These are phyloP conservation scores for Mastigias papua DNA, from an alignment of 30 jellyfish, hydroid and myxozoan genomes.

Conservation along the genomic window DNA sequence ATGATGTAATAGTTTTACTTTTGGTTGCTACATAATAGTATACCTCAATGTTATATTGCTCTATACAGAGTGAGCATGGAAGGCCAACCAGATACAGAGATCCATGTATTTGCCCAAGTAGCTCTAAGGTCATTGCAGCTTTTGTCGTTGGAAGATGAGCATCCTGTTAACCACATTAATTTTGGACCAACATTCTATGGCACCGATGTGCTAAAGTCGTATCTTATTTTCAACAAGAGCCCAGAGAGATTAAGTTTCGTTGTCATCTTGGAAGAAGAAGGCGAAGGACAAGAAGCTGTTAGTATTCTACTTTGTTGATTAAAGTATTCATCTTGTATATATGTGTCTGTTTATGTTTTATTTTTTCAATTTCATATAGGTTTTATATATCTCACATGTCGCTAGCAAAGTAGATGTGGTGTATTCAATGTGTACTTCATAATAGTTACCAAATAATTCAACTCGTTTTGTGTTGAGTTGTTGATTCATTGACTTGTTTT, in stretches of 20 bases:
- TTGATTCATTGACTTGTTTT: no score
- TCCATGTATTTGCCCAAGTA: constrained; percentile 69
- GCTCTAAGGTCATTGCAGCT: constrained; percentile 68
- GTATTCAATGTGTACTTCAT: no score
- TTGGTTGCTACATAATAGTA: no score
- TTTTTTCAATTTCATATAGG: no score
- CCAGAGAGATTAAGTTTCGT: constrained; percentile 84
- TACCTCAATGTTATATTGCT: neutral
- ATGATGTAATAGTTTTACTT: no score
- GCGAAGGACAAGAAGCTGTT: constrained; percentile 96
- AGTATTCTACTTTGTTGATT: constrained; percentile 10
- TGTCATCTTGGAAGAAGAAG: constrained; percentile 87
- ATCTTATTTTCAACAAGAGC: constrained; percentile 67
- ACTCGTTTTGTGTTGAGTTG: no score
- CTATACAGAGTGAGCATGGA: constrained; percentile 71
- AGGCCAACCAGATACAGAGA: constrained; percentile 43
- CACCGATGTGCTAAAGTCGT: constrained; percentile 81
- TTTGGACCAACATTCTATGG: constrained; percentile 93
- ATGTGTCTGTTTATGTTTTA: no score
- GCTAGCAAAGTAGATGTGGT: no score
- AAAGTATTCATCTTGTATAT: neutral
- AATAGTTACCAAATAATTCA: no score
- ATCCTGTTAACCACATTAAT: constrained; percentile 56
- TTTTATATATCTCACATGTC: no score
- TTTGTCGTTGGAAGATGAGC: constrained; percentile 71